Base-by-base conservation (phyloP, 2,113 vertebrate species). In the Carassius carassius region DNA sequence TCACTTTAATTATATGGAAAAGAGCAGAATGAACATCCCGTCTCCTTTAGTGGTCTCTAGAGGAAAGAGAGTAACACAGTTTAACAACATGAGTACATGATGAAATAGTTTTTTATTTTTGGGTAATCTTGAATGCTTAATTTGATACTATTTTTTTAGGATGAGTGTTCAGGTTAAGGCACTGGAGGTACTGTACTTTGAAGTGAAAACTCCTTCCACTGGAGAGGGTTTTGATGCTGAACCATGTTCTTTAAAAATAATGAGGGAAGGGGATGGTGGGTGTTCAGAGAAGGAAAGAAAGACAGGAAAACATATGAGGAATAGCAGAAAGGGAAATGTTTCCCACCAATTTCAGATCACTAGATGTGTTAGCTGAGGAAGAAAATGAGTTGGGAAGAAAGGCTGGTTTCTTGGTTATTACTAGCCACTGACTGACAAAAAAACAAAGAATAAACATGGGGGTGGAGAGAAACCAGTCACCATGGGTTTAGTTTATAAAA, bases 211-310 rank as follows among this genome's bases (percentile, higher is more conserved):
- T 70, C 83, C 89, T 89, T 90, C 84, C 60, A 70, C 89, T 86
- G 62, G 87, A 70, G 0, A n/a, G 69, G 81, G 75, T 89, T 94
- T 93, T 94, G 92, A 94, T 92, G 92, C 90, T 86, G 79, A 54
- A 17, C 25, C 75, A 80, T 84, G 69, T 86, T 84, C 90, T 91
- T 94, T 70, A 92, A 92, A 91, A 93, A 92, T 91, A 84, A 92
- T 93, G 90, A 92, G 91, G 86, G 70, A 67, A 74, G 69, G 13
- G 13, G 37, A 41, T 17, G 37, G 58, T 65, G 58, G n/a, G 60
- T 63, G 78, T 17, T 29, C 37, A 12, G 37, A 9, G 67, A 41
- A 70, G 17, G 11, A 70, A 70, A 70, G 35, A 35, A 62, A 35
- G 25, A 78, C 23, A 8, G 23, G 41, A 47, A 13, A 74, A 8